Percentiles rank a stretch among this genome's conserved stretches.
Evolutionary conservation across 2,113 vertebrate genomes (phyloP).

Genomic region (Phalacrocorax pelagicus): DNA sequence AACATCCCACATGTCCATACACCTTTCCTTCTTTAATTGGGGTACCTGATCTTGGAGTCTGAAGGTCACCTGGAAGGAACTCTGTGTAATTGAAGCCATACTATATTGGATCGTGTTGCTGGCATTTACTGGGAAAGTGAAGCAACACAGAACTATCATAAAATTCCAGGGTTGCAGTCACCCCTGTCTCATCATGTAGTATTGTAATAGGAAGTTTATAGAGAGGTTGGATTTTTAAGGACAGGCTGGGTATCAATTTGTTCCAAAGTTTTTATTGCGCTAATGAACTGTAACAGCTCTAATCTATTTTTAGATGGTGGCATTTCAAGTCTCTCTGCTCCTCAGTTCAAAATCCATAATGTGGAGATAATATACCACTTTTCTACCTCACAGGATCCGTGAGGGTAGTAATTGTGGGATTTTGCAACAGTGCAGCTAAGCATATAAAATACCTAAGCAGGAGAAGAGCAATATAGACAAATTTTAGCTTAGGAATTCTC

Average conservation of each 20-base stretch:
- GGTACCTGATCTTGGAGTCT: neutral
- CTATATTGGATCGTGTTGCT: neutral
- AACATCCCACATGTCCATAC: neutral
- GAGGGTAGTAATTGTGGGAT: neutral
- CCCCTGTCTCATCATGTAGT: neutral
- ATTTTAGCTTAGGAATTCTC: neutral
- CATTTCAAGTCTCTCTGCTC: constrained; percentile 47
- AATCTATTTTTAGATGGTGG: constrained; percentile 60
- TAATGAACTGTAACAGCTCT: constrained; percentile 55
- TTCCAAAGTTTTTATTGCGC: constrained; percentile 64
- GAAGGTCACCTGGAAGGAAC: neutral
- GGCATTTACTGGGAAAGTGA: constrained; percentile 20
- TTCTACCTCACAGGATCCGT: neutral
- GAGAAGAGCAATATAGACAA: neutral
- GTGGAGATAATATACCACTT: constrained; percentile 20
- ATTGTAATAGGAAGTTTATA: constrained; percentile 4
- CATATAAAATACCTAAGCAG: neutral
- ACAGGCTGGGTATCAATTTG: constrained; percentile 36
- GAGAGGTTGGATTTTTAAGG: constrained; percentile 52
- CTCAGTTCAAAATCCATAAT: constrained; percentile 43
- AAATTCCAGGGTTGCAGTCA: constrained; percentile 25
- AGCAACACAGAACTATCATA: neutral
- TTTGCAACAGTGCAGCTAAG: neutral
- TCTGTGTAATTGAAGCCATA: neutral
- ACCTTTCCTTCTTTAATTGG: neutral